These are phyloP conservation scores for Orycteropus afer DNA, from an alignment of 2,113 vertebrate species.

Conservation along the genomic window DNA sequence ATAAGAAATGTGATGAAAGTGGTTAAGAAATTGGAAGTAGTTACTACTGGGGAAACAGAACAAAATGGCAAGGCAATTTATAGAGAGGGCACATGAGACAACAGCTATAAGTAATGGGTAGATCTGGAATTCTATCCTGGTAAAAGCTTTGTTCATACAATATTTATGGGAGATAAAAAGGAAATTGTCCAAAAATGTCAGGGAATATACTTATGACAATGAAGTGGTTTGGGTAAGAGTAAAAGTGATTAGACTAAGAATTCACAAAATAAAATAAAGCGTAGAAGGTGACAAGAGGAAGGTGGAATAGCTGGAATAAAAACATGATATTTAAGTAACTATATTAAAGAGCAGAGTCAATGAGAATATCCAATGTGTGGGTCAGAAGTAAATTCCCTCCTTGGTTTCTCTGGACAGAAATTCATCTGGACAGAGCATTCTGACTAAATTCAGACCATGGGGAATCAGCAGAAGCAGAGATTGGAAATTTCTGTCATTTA, in stretches of 20 bases:
- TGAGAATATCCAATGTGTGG: neutral
- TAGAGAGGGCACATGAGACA: neutral
- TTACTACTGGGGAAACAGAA: slow-evolving; percentile 36
- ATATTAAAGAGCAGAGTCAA: neutral
- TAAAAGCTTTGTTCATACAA: neutral
- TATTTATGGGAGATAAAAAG: neutral
- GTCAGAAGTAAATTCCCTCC: neutral
- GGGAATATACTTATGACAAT: neutral
- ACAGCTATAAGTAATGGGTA: neutral
- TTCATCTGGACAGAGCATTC: neutral
- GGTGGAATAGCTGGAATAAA: neutral
- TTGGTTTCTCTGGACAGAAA: neutral
- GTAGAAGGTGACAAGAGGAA: neutral
- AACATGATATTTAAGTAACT: neutral
- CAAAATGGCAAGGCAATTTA: slow-evolving; percentile 20
- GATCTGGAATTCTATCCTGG: neutral
- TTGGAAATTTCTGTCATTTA: neutral
- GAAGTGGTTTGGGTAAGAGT: neutral
- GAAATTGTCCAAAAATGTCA: neutral
- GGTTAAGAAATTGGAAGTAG: neutral
- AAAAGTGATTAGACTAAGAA: neutral
- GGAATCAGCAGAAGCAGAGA: neutral
- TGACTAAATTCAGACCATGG: neutral
- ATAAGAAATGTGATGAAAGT: slow-evolving; percentile 41
- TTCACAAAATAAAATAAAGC: neutral